Conservation (phyloP, 2,888 invertebrate genomes). For the Drosophila longiperda region DNA sequence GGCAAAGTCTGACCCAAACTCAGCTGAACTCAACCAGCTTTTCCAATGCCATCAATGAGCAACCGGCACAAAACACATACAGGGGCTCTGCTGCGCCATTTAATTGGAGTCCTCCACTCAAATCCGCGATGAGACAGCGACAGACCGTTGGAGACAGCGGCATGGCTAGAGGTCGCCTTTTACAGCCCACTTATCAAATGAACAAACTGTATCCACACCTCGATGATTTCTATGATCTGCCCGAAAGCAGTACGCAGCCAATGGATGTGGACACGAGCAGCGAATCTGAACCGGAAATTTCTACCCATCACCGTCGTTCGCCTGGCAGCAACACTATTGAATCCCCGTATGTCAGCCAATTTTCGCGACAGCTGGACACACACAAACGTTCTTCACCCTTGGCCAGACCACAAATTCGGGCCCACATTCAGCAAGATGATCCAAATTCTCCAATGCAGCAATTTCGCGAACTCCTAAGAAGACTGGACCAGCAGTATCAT, state of each 20-base stretch:
- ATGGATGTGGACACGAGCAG: constrained; percentile 63
- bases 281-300: constrained; percentile 49
- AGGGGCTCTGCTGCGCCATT: constrained; percentile 60
- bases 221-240: constrained; percentile 61
- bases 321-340: constrained; percentile 8
- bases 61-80: constrained; percentile 35
- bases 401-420: constrained; percentile 39
- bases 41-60: constrained; percentile 21
- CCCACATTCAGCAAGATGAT: constrained; percentile 4
- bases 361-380: constrained; percentile 37
- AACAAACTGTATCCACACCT: constrained; percentile 65
- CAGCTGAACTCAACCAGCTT: constrained; percentile 65
- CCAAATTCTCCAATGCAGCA: constrained; percentile 48
- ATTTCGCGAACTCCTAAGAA: constrained; percentile 62
- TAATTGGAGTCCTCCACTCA: background rate
- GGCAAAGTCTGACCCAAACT: constrained; percentile 54
- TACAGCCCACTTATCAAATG: constrained; percentile 60
- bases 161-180: constrained; percentile 45
- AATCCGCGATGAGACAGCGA: constrained; percentile 25
- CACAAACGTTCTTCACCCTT: constrained; percentile 48
- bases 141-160: constrained; percentile 34
- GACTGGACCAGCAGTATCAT: constrained; percentile 80
- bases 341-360: constrained; percentile 52
- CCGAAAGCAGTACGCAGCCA: constrained; percentile 11
- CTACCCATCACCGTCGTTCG: constrained; percentile 23